Evolutionary conservation across 2,888 invertebrate species (phyloP).

Genomic region (Hypomecis atomaria): DNA sequence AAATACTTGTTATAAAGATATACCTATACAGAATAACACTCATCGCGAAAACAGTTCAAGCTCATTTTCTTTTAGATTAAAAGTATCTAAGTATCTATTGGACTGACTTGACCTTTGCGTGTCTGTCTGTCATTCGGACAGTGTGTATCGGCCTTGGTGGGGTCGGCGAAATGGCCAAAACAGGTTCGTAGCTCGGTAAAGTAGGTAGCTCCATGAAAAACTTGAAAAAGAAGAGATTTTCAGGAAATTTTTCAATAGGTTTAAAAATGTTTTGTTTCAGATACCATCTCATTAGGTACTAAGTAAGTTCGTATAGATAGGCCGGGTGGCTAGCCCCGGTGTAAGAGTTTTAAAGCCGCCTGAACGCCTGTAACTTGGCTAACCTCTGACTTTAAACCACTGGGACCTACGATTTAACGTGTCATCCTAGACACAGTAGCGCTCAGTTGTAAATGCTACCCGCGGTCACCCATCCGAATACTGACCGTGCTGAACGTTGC

Average conservation of each 20-base stretch:
- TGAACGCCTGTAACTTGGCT: too few relatives aligned
- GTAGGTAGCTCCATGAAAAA: background rate
- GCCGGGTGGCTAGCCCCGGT: too few relatives aligned
- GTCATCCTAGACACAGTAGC: too few relatives aligned
- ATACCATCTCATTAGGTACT: too few relatives aligned
- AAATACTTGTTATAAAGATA: too few relatives aligned
- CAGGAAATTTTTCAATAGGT: background rate
- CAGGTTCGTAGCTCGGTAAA: conserved; percentile 7
- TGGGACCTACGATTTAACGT: too few relatives aligned
- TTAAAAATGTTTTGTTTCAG: background rate
- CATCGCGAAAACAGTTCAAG: background rate
- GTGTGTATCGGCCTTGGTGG: conserved; percentile 46
- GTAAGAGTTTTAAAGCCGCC: too few relatives aligned
- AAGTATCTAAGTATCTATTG: conserved; percentile 25
- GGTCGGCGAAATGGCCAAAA: conserved; percentile 62
- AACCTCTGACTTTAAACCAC: too few relatives aligned
- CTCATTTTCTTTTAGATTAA: background rate
- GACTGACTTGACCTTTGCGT: conserved; percentile 42
- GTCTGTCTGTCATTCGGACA: conserved; percentile 38
- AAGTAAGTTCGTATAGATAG: too few relatives aligned
- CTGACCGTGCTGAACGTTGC: too few relatives aligned
- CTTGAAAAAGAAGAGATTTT: background rate
- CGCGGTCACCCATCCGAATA: too few relatives aligned
- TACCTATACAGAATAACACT: background rate
- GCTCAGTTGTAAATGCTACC: too few relatives aligned